Evolutionary conservation across 92 coral and sea anemone genomes (phyloP), one percentile per base, ranked within the genome.

Genomic region (Parazoanthus atlanticus): DNA sequence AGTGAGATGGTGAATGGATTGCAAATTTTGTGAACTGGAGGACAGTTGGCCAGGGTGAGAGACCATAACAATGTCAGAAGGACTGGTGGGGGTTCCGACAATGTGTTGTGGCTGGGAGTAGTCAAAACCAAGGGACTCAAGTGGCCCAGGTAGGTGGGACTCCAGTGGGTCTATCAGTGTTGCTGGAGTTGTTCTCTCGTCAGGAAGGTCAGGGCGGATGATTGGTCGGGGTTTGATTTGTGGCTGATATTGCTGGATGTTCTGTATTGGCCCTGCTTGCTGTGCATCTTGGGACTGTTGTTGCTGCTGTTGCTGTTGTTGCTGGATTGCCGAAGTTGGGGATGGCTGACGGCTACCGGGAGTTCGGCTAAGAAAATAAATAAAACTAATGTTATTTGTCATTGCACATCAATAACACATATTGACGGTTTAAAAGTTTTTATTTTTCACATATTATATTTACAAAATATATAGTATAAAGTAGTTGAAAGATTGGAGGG

Each of bases 341-440:
- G 99, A 97, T 0, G 99, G 94, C 78, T 97, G 97, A 47, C 99
- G 94, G 80, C 97, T 94, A 34, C 99, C 99, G 26, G 99, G 99
- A 25, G 99, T 97, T 21, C 99, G 99, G 78, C 99, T 97, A 82
- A 34, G 79, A 74, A 16, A 71, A 36, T 2, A 2, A 36, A 34
- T 3, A 34, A 36, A 36, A 36, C 38, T 5, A 2, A 36, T 29
- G 12, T 12, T 36, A 71, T 1, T 28, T 28, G 76, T 43, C 49
- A 43, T 5, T 43, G 9, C 49, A 6, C 11, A 43, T 10, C 12
- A 43, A 43, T 8, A 43, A 43, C 49, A 43, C 9, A 43, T 43
- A 43, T 43, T 43, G 11, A 43, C 11, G 1, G 1, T 36, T 36
- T 36, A 36, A 36, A 2, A 36, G 38, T 36, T 36, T 36, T 36